Conservation (phyloP, 1,140 invertebrate genomes). For the Drosophila lacteicornis region DNA sequence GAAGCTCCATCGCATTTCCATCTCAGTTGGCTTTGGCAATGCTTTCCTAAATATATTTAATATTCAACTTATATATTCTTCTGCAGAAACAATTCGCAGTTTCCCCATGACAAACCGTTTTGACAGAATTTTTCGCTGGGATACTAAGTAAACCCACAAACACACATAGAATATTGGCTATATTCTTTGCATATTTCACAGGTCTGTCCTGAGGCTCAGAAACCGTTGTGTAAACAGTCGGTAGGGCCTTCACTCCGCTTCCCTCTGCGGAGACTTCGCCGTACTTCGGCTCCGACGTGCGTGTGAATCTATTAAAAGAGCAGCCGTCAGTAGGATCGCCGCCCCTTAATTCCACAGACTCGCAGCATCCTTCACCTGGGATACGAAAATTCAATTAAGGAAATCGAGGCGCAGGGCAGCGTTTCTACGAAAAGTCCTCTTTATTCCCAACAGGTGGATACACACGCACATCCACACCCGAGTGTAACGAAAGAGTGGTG, state of each 20-base stretch:
- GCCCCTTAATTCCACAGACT: background rate
- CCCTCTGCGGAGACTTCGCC: background rate
- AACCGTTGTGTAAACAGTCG: slow-evolving; percentile 16
- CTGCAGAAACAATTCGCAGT: no score
- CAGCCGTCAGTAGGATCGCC: slow-evolving; percentile 31
- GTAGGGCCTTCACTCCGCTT: background rate
- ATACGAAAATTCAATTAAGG: slow-evolving; percentile 73
- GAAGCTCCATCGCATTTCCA: background rate
- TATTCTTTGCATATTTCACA: slow-evolving; percentile 13
- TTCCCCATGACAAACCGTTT: background rate
- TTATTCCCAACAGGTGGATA: slow-evolving; percentile 28
- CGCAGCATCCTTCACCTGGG: slow-evolving; percentile 31
- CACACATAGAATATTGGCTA: background rate
- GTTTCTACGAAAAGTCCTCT: slow-evolving; percentile 65
- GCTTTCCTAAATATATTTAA: no score
- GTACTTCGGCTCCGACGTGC: slow-evolving; percentile 37
- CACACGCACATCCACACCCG: background rate
- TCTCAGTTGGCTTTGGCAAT: no score
- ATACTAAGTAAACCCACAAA: no score
- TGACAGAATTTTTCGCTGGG: no score
- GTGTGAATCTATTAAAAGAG: slow-evolving; percentile 72
- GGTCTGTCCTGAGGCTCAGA: background rate
- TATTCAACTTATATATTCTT: no score
- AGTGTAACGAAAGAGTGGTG: slow-evolving; percentile 25
- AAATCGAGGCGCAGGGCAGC: slow-evolving; percentile 66